phyloP scores from a whole-genome alignment of 1,140 invertebrate genomes.

The Araneus ventricosus region DNA sequence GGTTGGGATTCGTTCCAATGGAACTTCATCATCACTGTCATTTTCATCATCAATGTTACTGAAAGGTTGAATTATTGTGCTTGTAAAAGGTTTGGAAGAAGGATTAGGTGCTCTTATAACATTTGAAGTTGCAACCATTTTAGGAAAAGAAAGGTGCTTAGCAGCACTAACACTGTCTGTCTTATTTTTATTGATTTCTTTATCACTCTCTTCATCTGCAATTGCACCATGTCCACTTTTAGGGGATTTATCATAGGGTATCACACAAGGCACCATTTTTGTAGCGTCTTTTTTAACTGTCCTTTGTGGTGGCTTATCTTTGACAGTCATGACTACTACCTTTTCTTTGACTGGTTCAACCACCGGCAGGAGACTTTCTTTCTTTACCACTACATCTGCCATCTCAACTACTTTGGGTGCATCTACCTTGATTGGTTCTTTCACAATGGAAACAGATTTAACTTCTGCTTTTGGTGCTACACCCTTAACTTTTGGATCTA shows the following conservation, averaged over 20 bases:
- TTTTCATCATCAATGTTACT: constrained; percentile 47
- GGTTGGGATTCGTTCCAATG: constrained; percentile 64
- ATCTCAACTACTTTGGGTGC: not conserved
- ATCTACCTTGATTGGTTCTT: not conserved
- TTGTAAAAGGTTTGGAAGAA: not conserved
- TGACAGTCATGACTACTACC: not conserved
- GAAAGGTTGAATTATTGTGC: constrained; percentile 53
- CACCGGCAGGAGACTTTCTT: not conserved
- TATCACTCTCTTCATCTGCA: constrained; percentile 53
- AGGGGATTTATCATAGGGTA: constrained; percentile 64
- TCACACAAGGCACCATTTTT: constrained; percentile 73
- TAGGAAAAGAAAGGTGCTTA: constrained; percentile 7
- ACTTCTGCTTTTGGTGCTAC: not conserved
- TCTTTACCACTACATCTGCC: not conserved
- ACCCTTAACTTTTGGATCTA: not conserved
- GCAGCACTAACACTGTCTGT: not conserved
- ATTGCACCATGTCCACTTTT: constrained; percentile 42
- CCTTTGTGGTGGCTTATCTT: constrained; percentile 18
- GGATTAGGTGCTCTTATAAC: not conserved
- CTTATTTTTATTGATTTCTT: constrained; percentile 39
- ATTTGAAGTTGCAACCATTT: not conserved
- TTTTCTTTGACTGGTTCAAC: constrained; percentile 28
- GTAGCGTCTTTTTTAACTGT: constrained; percentile 63
- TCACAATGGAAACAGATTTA: not conserved
- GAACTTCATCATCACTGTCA: constrained; percentile 69